phyloP scores from a whole-genome alignment of 2,113 vertebrate genomes.

The Dromaius novaehollandiae region DNA sequence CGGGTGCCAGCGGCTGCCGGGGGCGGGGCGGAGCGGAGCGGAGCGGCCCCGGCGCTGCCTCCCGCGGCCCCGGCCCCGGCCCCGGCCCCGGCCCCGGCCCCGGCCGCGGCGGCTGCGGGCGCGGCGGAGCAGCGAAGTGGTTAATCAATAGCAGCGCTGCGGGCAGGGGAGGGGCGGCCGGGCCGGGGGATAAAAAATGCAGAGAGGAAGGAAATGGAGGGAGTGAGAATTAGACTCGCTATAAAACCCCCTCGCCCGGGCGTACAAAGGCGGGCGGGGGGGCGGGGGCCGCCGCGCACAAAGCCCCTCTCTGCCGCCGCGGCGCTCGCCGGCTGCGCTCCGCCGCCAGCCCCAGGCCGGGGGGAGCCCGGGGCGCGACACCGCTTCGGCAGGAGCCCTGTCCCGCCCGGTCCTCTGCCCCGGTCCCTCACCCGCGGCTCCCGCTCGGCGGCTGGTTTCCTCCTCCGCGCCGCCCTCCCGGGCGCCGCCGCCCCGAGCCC shows the following conservation, averaged over 20 bases:
- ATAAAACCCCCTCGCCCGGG: conserved; percentile 65
- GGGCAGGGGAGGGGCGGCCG: conserved; percentile 66
- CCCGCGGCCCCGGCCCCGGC: too few species aligned
- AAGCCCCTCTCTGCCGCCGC: neutral
- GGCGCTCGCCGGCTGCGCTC: too few species aligned
- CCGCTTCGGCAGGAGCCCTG: too few species aligned
- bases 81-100: too few species aligned
- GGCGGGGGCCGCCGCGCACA: conserved; percentile 17
- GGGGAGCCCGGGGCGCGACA: too few species aligned
- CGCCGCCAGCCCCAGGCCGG: too few species aligned
- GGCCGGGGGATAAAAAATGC: conserved; percentile 66
- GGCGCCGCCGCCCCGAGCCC: too few species aligned
- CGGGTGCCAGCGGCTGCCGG: neutral
- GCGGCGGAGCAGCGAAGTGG: conserved; percentile 50
- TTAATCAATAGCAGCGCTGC: conserved; percentile 73
- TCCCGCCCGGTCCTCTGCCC: too few species aligned
- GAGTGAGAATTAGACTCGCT: conserved; percentile 76
- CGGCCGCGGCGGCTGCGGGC: neutral
- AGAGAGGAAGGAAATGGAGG: conserved; percentile 63
- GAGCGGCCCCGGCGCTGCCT: too few species aligned
- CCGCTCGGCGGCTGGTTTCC: too few species aligned
- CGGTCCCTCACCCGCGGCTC: too few species aligned
- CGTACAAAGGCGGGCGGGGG: conserved; percentile 39
- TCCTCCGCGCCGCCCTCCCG: too few species aligned
- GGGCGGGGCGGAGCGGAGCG: neutral